phyloP scores from a whole-genome alignment of 2,797 vertebrate genomes.

The Siniperca obscura region DNA sequence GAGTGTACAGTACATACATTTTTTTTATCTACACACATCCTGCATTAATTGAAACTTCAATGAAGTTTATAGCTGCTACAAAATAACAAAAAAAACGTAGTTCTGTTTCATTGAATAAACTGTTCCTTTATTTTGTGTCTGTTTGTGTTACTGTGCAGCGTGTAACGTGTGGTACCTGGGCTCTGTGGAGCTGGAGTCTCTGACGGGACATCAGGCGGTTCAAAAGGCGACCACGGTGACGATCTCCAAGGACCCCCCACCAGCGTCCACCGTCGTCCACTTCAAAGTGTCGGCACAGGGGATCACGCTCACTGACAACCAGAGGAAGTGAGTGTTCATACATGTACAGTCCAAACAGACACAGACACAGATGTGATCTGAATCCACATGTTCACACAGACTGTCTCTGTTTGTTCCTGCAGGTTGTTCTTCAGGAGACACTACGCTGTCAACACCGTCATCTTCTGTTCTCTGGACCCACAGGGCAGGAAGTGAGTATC shows the following conservation, averaged over 20 bases:
- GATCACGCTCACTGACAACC: conserved; percentile 98
- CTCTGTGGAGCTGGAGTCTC: conserved; percentile 94
- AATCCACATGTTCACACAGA: not conserved
- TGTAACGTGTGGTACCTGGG: conserved; percentile 98
- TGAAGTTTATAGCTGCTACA: not conserved
- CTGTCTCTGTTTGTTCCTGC: conserved; percentile 47
- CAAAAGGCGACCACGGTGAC: conserved; percentile 92
- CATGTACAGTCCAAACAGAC: not conserved
- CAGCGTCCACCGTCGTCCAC: conserved; percentile 92
- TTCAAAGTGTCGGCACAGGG: conserved; percentile 98
- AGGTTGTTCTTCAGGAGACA: conserved; percentile 97
- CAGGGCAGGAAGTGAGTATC: conserved; percentile 93
- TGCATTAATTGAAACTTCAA: not conserved
- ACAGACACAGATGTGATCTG: conserved; percentile 7
- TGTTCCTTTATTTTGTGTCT: not conserved
- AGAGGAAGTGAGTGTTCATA: conserved; percentile 91
- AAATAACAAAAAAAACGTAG: not conserved
- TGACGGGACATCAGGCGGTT: conserved; percentile 94
- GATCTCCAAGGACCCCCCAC: conserved; percentile 86
- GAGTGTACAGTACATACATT: not conserved
- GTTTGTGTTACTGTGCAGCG: conserved; percentile 76
- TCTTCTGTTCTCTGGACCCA: conserved; percentile 96
- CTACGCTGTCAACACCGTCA: conserved; percentile 93
- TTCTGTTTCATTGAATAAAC: not conserved
- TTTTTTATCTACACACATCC: not conserved